Evolutionary conservation across 1,140 invertebrate genomes (phyloP), one percentile per base, ranked within the genome.

Genomic region (Aporrectodea caliginosa): DNA sequence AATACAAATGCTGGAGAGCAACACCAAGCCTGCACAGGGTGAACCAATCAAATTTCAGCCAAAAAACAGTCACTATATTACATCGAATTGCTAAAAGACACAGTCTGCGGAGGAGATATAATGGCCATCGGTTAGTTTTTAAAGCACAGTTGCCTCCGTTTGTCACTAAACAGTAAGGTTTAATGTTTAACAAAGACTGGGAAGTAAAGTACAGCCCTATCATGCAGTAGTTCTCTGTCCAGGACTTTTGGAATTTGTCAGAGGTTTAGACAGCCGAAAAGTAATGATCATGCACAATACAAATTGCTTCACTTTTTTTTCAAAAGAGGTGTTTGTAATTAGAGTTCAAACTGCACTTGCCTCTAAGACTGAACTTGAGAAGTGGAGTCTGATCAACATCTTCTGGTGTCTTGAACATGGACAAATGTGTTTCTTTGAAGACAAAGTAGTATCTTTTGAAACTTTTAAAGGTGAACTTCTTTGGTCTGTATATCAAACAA

Each of bases 391-490:
- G 85, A 30, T 83, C 83, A 33, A 91, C 90, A 68, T 97, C 95
- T 78, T 96, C 94, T 1, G 91, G 90, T n/a, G 90, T 92, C 85
- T 95, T 94, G 88, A 94, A 96, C 77, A 96, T 91, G 75, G 92
- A 92, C 29, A 98, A 89, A 79, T 92, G 91, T 1, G 95, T 92
- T 87, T 98, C 96, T 74, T 93, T 92, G 85, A 95, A 96, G 6
- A 93, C 93, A 85, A 97, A 95, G 92, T 93, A 98, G 82, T 94
- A 95, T 77, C 93, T 91, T 86, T 97, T 97, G 90, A 93, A 97
- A 6, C 92, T 93, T 85, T 95, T 96, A 82, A 98, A 89, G 0
- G 95, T 97, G 86, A 97, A 95, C 78, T 94, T 93, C 83, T 96
- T 97, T 32, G 95, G 95, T 86, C 95, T 97, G 86, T 33, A 74